Evolutionary conservation across 2,113 vertebrate genomes (phyloP), one percentile per base, ranked within the genome.

Genomic region (Rhagologus leucostigma): DNA sequence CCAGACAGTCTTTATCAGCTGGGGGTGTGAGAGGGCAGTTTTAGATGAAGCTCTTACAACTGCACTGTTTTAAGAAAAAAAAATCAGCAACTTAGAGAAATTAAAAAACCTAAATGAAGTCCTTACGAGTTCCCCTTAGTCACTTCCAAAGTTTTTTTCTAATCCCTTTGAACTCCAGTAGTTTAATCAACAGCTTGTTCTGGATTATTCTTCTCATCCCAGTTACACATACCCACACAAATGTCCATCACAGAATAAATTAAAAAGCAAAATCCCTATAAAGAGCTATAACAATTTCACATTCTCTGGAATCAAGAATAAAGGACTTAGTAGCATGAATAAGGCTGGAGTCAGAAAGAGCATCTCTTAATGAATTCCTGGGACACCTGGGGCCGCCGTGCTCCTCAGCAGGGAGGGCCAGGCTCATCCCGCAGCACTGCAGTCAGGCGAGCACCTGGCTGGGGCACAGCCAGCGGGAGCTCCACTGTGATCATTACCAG

Each of bases 141-240:
- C 44, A 78, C 37, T 73, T 57, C 37, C 53, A 78, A 64, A 83
- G 22, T 18, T 79, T 32, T 60, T 89, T 67, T 14, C 19, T 70
- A 83, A 92, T 69, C 57, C 42, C 53, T 81, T 89, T 94, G 79
- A 95, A 77, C 37, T 65, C 35, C 46, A 67, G 53, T 20, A 70
- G 56, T 74, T 96, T 35, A 88, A 79, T 90, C 89, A 88, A 77
- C 44, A 88, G 42, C 39, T 85, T 85, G 32, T 46, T 93, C 63
- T 65, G 55, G 42, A 86, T 46, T 71, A 56, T 15, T 88, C 24
- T 86, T 63, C 68, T 76, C 59, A 59, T 84, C 32, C 41, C 65
- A 64, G 39, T 87, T 84, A 60, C 26, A 22, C 24, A 60, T 32
- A 67, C 20, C 22, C 13, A 47, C 13, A 39, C 4, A 68, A n/a